Evolutionary conservation across 2,797 vertebrate species (phyloP).

Genomic region (Acomys russatus): DNA sequence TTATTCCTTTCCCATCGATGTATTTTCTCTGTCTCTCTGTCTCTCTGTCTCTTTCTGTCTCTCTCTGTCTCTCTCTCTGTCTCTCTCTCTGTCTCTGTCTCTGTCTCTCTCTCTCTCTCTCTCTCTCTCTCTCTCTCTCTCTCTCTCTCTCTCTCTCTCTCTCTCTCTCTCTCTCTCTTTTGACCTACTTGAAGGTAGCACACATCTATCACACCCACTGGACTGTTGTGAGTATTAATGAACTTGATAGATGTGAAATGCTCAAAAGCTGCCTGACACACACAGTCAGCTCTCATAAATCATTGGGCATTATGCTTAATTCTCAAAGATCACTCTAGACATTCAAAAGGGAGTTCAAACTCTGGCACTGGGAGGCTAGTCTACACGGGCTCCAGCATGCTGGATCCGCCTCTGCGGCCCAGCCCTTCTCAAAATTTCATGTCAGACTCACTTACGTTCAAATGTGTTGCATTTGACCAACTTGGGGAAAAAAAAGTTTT

Average conservation of each 20-base stretch:
- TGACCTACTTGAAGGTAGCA: conserved; percentile 23
- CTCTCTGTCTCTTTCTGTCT: too few species aligned
- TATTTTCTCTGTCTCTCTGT: too few species aligned
- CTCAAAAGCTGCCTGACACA: background rate
- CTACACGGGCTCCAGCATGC: background rate
- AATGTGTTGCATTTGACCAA: conserved; percentile 42
- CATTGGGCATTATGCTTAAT: conserved; percentile 17
- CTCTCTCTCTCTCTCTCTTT: background rate
- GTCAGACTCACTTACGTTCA: conserved; percentile 49
- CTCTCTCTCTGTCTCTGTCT: too few species aligned
- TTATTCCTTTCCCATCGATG: background rate
- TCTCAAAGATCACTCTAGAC: conserved; percentile 53
- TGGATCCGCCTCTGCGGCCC: background rate
- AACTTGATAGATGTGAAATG: conserved; percentile 15
- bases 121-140: background rate
- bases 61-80: too few species aligned
- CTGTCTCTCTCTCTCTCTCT: too few species aligned
- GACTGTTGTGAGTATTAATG: conserved; percentile 23
- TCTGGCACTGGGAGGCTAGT: background rate
- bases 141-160: too few species aligned
- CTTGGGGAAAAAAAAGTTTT: conserved; percentile 9
- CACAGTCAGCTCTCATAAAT: conserved; percentile 11
- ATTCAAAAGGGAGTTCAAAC: background rate
- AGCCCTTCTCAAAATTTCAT: conserved; percentile 23
- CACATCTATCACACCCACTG: background rate